Conservation (phyloP, 2,797 vertebrate genomes). For the Dermochelys coriacea region DNA sequence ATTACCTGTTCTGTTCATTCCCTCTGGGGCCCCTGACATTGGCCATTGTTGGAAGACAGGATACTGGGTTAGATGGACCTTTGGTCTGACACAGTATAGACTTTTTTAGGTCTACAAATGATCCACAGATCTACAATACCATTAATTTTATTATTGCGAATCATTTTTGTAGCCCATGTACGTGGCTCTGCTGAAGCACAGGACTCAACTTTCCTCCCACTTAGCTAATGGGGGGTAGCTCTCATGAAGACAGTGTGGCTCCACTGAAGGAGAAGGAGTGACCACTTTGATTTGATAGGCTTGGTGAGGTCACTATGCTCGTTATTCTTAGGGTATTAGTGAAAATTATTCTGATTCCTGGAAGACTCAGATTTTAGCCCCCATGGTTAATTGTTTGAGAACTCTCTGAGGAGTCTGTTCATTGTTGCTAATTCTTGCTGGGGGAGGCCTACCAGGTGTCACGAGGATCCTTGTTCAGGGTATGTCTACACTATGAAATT, state of each 20-base stretch:
- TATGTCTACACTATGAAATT: too few relatives aligned
- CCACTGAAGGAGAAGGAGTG: background rate
- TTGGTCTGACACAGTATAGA: too few relatives aligned
- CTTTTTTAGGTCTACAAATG: constrained; percentile 20
- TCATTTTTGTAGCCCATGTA: constrained; percentile 53
- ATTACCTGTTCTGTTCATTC: too few relatives aligned
- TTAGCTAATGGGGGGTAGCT: constrained; percentile 14
- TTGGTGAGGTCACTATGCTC: background rate
- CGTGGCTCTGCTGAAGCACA: constrained; percentile 9
- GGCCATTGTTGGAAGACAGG: too few relatives aligned
- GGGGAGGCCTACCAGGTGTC: background rate
- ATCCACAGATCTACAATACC: constrained; percentile 34
- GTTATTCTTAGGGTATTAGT: background rate
- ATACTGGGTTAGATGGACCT: too few relatives aligned
- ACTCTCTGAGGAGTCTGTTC: constrained; percentile 8
- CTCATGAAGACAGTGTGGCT: fast-evolving
- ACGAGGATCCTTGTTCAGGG: background rate
- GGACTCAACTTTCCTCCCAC: background rate
- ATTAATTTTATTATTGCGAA: constrained; percentile 22
- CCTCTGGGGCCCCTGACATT: too few relatives aligned
- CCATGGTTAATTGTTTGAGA: fast-evolving
- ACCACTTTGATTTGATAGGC: background rate
- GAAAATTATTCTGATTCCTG: background rate
- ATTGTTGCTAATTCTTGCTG: background rate
- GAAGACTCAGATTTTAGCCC: background rate